A percentile compares a stretch with the other conserved stretches of the same genome.
Conservation (phyloP, 2,888 invertebrate genomes). For the Protodeltote pygarga region DNA sequence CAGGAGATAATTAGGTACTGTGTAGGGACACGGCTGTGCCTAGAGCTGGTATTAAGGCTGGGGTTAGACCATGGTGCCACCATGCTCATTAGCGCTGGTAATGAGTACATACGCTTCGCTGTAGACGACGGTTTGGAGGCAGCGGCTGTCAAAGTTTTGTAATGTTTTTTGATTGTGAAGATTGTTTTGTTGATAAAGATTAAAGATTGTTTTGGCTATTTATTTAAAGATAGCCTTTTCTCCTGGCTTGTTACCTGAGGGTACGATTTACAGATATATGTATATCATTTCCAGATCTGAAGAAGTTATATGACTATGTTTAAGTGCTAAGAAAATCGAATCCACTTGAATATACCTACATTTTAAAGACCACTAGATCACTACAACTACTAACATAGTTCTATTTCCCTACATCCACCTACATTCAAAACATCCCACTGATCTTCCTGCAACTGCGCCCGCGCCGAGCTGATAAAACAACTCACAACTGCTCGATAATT, state of each 20-base stretch:
- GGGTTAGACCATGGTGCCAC: slow-evolving; percentile 12
- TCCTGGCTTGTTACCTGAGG: too few relatives aligned
- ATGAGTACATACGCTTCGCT: slow-evolving; percentile 43
- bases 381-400: background rate
- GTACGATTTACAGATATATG: too few relatives aligned
- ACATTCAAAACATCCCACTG: background rate
- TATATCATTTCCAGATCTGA: too few relatives aligned
- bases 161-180: too few relatives aligned
- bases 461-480: slow-evolving; percentile 4
- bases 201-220: too few relatives aligned
- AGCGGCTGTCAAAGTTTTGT: slow-evolving; percentile 6
- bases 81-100: slow-evolving; percentile 43
- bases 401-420: background rate
- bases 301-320: too few relatives aligned
- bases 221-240: too few relatives aligned
- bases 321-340: too few relatives aligned
- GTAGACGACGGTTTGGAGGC: slow-evolving; percentile 2
- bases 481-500: slow-evolving; percentile 48
- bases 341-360: too few relatives aligned
- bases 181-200: too few relatives aligned
- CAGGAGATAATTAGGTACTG: slow-evolving; percentile 42
- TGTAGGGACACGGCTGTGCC: slow-evolving; percentile 40
- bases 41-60: too few relatives aligned
- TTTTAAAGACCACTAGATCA: too few relatives aligned
- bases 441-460: background rate